These are phyloP conservation scores for Melinaea marsaeus DNA, from an alignment of 2,888 invertebrate species.

Conservation along the genomic window DNA sequence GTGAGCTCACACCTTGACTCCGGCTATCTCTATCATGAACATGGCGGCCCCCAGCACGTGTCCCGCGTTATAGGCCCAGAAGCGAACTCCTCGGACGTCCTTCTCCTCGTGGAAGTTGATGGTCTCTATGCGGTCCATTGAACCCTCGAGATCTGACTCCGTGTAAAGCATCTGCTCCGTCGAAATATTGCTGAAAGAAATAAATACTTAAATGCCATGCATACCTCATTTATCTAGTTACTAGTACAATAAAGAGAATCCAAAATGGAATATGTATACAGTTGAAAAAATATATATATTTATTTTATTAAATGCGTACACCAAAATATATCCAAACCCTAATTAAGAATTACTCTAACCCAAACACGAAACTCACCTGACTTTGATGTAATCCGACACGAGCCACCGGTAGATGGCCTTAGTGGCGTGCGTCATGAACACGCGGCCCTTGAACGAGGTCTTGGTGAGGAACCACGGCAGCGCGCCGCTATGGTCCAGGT, in stretches of 20 bases:
- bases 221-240: no score
- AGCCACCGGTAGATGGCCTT: conserved; percentile 99
- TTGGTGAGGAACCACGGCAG: conserved; percentile 98
- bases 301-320: no score
- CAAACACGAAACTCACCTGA: conserved; percentile 79
- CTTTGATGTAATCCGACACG: conserved; percentile 99
- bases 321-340: no score
- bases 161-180: conserved; percentile 98
- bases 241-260: no score
- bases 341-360: no score
- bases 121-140: conserved; percentile 99
- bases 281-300: no score
- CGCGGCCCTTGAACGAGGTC: conserved; percentile 97
- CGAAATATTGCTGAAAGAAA: conserved; percentile 89
- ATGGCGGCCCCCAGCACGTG: conserved; percentile 99
- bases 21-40: conserved; percentile 99
- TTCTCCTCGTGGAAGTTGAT: conserved; percentile 99
- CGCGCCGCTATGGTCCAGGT: conserved; percentile 98
- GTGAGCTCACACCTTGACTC: conserved; percentile 83
- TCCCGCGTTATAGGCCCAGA: conserved; percentile 99
- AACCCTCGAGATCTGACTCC: conserved; percentile 96
- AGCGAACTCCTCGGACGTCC: conserved; percentile 96
- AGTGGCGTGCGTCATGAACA: conserved; percentile 99
- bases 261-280: no score
- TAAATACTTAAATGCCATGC: no score